Conservation (phyloP, 2,888 invertebrate species). For the Nymphalis urticae region DNA sequence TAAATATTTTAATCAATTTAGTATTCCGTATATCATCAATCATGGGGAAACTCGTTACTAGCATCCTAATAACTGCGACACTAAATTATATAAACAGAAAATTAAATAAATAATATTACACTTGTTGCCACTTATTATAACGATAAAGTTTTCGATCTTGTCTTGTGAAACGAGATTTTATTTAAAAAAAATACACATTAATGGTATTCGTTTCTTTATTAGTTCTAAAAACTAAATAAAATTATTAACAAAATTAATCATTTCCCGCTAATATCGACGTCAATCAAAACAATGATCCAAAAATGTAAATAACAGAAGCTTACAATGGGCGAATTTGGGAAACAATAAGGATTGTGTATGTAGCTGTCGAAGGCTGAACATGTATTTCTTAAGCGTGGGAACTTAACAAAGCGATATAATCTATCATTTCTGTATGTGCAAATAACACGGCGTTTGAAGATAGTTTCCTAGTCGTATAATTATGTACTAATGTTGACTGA, state of each 20-base stretch:
- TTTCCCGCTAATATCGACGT: background rate
- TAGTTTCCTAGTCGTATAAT: background rate
- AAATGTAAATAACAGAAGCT: conserved; percentile 72
- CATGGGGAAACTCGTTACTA: conserved; percentile 66
- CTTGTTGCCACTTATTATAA: conserved; percentile 12
- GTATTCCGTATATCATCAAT: conserved; percentile 64
- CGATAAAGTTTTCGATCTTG: background rate
- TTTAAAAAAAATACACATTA: too few relatives aligned
- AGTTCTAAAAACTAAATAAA: too few relatives aligned
- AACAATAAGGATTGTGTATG: conserved; percentile 76
- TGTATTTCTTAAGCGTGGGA: conserved; percentile 76
- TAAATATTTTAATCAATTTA: conserved; percentile 72
- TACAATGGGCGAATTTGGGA: conserved; percentile 78
- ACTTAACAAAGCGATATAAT: conserved; percentile 40
- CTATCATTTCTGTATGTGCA: background rate
- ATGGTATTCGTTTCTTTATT: too few relatives aligned
- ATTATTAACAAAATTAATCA: background rate
- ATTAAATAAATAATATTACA: conserved; percentile 34
- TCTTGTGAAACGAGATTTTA: too few relatives aligned
- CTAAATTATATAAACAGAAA: conserved; percentile 53
- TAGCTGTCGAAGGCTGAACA: conserved; percentile 70
- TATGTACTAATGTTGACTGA: too few relatives aligned
- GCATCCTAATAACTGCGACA: conserved; percentile 46
- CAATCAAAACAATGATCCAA: conserved; percentile 61
- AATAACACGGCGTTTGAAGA: background rate